A percentile compares a stretch with the other conserved stretches of the same genome.
phyloP scores from a whole-genome alignment of 64 coral and sea anemone genomes.

The Astreopora myriophthalma region DNA sequence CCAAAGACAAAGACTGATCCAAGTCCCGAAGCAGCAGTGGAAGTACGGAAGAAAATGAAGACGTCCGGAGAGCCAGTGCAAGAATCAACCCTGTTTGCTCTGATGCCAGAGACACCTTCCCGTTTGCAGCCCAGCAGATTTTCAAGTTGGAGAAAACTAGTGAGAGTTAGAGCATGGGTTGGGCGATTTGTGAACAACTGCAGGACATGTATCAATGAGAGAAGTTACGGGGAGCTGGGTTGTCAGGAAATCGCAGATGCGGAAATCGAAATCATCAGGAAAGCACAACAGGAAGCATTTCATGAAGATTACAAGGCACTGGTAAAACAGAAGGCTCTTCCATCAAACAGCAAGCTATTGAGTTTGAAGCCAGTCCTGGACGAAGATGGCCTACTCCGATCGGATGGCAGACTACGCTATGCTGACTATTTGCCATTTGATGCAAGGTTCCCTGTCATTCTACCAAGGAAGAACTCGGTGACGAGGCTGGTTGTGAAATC shows the following conservation, averaged over 20 bases:
- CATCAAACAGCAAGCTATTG: constrained; percentile 30
- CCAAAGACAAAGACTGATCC: neutral
- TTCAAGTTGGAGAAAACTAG: constrained; percentile 21
- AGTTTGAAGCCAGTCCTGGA: constrained; percentile 34
- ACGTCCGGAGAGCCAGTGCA: neutral
- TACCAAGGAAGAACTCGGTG: constrained; percentile 56
- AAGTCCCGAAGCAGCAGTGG: neutral
- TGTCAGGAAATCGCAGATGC: neutral
- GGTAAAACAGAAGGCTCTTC: neutral
- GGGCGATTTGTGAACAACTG: constrained; percentile 61
- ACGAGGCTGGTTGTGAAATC: constrained; percentile 64
- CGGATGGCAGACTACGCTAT: constrained; percentile 26
- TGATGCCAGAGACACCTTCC: neutral
- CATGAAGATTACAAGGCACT: constrained; percentile 20
- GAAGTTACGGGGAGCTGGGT: neutral
- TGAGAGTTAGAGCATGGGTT: constrained; percentile 56
- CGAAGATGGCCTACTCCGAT: constrained; percentile 56
- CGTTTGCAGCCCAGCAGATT: constrained; percentile 27
- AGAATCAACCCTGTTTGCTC: neutral
- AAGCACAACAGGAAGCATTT: constrained; percentile 27
- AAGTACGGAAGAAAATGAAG: neutral
- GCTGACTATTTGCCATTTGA: constrained; percentile 61
- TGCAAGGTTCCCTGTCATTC: constrained; percentile 57
- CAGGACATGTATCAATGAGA: constrained; percentile 2
- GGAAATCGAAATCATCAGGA: constrained; percentile 28